Percentiles rank a stretch among this genome's conserved stretches.
phyloP scores from a whole-genome alignment of 2,797 vertebrate genomes.

The Nannoperca obscura region DNA sequence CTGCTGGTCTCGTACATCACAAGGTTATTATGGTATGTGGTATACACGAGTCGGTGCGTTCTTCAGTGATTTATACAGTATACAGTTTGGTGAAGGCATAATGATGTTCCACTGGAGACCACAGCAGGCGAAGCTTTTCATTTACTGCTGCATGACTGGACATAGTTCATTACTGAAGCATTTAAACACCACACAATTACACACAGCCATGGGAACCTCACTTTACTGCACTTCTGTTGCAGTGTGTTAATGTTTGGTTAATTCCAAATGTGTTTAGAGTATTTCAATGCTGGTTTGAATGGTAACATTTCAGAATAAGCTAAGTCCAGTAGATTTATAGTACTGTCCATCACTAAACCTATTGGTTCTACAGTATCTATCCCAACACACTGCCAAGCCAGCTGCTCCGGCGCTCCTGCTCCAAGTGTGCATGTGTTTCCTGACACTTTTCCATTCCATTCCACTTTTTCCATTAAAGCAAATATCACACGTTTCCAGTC shows the following conservation, averaged over 20 bases:
- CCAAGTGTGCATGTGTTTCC: background rate
- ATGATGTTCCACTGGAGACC: constrained; percentile 17
- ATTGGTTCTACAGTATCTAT: background rate
- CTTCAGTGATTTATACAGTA: background rate
- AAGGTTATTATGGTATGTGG: background rate
- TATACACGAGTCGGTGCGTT: background rate
- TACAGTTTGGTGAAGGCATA: constrained; percentile 1
- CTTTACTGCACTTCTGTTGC: background rate
- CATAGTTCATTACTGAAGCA: constrained; percentile 11
- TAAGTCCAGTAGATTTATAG: background rate
- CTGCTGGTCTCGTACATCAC: background rate
- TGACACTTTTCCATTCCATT: constrained; percentile 9
- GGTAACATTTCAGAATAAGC: background rate
- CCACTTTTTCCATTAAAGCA: too few relatives aligned
- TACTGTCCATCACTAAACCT: background rate
- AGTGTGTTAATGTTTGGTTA: constrained; percentile 1
- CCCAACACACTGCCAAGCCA: background rate
- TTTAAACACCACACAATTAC: constrained; percentile 14
- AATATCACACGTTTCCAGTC: too few relatives aligned
- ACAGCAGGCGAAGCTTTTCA: constrained; percentile 12
- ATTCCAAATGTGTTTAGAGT: background rate
- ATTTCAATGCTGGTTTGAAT: background rate
- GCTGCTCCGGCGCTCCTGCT: background rate
- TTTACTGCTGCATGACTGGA: constrained; percentile 19
- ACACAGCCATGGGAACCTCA: constrained; percentile 5